phyloP scores from a whole-genome alignment of 2,797 vertebrate genomes.

The Poecilia velifera region DNA sequence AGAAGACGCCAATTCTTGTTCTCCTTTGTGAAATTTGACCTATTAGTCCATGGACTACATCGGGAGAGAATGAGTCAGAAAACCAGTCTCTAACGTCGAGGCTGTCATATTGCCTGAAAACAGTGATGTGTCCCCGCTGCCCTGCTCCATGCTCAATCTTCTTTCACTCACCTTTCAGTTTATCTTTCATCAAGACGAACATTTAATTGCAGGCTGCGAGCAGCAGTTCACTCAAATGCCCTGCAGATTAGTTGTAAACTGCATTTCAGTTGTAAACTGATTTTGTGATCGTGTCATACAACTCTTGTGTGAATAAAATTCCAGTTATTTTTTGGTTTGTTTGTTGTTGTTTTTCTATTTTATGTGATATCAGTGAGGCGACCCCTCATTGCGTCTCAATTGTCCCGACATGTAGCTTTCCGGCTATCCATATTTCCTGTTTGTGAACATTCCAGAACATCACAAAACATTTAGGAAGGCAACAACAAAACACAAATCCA shows the following conservation, averaged over 20 bases:
- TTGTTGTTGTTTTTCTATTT: background rate
- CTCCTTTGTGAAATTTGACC: constrained; percentile 42
- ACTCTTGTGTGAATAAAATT: background rate
- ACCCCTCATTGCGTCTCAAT: background rate
- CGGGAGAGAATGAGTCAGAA: constrained; percentile 63
- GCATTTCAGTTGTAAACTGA: constrained; percentile 15
- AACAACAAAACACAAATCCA: constrained; percentile 1
- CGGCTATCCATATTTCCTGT: background rate
- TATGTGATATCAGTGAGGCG: background rate
- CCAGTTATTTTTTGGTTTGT: background rate
- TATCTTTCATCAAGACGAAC: constrained; percentile 21
- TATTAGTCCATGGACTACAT: too few relatives aligned
- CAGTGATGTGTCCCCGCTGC: constrained; percentile 47
- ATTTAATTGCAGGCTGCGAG: constrained; percentile 31
- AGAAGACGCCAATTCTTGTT: constrained; percentile 1
- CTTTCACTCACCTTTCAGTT: constrained; percentile 23
- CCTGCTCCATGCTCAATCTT: constrained; percentile 32
- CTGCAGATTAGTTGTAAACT: constrained; percentile 31
- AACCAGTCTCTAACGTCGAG: constrained; percentile 44
- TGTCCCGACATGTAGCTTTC: background rate
- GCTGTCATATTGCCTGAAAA: constrained; percentile 58
- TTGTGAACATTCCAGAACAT: constrained; percentile 6
- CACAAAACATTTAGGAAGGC: constrained; percentile 3
- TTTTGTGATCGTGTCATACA: constrained; percentile 6
- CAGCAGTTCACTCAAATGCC: constrained; percentile 19